These are phyloP conservation scores for Syrista parreyssii DNA, from an alignment of 2,888 invertebrate genomes.

Conservation along the genomic window DNA sequence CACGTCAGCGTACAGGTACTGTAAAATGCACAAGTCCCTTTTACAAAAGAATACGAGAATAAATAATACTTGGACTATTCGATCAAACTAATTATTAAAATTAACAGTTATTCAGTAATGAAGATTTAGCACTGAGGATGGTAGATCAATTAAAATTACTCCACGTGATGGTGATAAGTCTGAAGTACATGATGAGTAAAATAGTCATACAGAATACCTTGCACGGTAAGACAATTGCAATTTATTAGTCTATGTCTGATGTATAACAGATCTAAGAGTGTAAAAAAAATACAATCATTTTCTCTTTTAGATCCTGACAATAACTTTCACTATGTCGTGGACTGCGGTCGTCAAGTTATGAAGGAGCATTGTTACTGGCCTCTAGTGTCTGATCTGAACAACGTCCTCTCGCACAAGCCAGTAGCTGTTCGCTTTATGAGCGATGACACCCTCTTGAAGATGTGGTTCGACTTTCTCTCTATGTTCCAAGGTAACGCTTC, in stretches of 20 bases:
- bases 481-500: slow-evolving; percentile 85
- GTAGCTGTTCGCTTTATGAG: slow-evolving; percentile 91
- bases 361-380: slow-evolving; percentile 99
- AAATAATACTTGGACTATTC: not conserved
- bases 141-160: slow-evolving; percentile 89
- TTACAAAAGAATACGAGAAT: not conserved
- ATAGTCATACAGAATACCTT: slow-evolving; percentile 88
- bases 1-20: slow-evolving; percentile 88
- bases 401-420: slow-evolving; percentile 91
- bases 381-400: slow-evolving; percentile 95
- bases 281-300: not conserved
- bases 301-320: slow-evolving; percentile 73
- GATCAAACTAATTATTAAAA: not conserved
- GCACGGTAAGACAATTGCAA: slow-evolving; percentile 72
- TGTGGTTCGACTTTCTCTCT: slow-evolving; percentile 96
- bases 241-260: not conserved
- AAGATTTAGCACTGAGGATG: slow-evolving; percentile 90
- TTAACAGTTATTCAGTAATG: slow-evolving; percentile 89
- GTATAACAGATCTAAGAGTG: not conserved
- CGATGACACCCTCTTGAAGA: slow-evolving; percentile 88
- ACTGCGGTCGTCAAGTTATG: slow-evolving; percentile 92
- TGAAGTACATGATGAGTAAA: slow-evolving; percentile 93
- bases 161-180: slow-evolving; percentile 91
- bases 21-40: not conserved
- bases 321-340: slow-evolving; percentile 91